A percentile compares a stretch with the other conserved stretches of the same genome.
These are phyloP conservation scores for Mycalesis mineus DNA, from an alignment of 2,888 invertebrate genomes.

Conservation along the genomic window DNA sequence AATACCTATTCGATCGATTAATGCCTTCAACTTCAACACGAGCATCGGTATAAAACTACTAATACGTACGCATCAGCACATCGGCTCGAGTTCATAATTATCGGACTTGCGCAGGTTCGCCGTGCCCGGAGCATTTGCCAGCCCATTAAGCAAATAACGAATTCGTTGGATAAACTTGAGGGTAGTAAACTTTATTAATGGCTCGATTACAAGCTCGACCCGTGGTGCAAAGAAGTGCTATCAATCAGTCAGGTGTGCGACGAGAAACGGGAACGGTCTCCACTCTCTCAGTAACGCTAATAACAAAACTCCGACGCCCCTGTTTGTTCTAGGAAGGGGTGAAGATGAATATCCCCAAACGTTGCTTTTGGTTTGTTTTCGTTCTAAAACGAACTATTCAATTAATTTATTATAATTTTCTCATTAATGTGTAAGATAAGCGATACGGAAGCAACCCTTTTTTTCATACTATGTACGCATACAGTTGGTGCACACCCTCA, in stretches of 20 bases:
- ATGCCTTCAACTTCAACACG: neutral
- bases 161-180: conserved; percentile 74
- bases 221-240: conserved; percentile 78
- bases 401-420: neutral
- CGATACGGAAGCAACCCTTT: too few species aligned
- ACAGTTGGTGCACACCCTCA: too few species aligned
- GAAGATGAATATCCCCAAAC: conserved; percentile 66
- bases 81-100: conserved; percentile 10
- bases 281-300: conserved; percentile 73
- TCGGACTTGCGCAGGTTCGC: conserved; percentile 9
- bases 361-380: conserved; percentile 41
- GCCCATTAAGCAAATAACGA: conserved; percentile 77
- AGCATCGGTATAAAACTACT: neutral
- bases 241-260: conserved; percentile 78
- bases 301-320: conserved; percentile 76
- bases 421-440: too few species aligned
- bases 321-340: conserved; percentile 74
- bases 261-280: conserved; percentile 64
- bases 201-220: conserved; percentile 78
- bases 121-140: conserved; percentile 56
- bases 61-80: conserved; percentile 7
- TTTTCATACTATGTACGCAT: too few species aligned
- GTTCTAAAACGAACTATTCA: neutral
- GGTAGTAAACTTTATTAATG: conserved; percentile 79
- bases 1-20: neutral